Conservation (phyloP, 2,797 vertebrate genomes). For the Percopsis omiscomaycus region DNA sequence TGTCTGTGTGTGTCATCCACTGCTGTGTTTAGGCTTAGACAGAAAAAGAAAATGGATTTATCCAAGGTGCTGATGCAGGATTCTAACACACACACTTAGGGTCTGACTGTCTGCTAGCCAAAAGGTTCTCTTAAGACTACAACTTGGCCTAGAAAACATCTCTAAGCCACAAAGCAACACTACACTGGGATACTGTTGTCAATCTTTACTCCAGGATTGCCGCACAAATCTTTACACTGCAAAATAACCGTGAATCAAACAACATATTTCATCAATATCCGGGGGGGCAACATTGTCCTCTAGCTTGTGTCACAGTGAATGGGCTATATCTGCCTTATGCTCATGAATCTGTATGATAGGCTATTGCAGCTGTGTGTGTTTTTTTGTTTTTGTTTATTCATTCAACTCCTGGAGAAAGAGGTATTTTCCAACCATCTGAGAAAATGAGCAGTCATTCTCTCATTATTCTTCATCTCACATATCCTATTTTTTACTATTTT, state of each 20-base stretch:
- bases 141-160: too few species aligned
- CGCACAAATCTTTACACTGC: too few species aligned
- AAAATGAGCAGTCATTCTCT: neutral
- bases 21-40: conserved; percentile 21
- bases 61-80: conserved; percentile 20
- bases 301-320: neutral
- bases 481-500: too few species aligned
- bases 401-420: neutral
- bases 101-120: neutral
- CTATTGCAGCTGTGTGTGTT: neutral
- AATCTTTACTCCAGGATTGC: too few species aligned
- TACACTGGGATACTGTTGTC: too few species aligned
- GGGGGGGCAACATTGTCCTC: neutral
- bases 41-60: conserved; percentile 4
- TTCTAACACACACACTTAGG: neutral
- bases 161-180: too few species aligned
- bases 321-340: neutral
- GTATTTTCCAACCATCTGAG: neutral
- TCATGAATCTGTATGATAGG: neutral
- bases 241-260: too few species aligned
- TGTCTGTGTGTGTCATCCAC: neutral
- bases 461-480: too few species aligned
- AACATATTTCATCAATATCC: conserved; percentile 10
- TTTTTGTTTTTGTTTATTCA: neutral
- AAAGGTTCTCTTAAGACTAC: neutral